Evolutionary conservation across 2,113 vertebrate genomes (phyloP).

Genomic region (Oxyruncus cristatus): DNA sequence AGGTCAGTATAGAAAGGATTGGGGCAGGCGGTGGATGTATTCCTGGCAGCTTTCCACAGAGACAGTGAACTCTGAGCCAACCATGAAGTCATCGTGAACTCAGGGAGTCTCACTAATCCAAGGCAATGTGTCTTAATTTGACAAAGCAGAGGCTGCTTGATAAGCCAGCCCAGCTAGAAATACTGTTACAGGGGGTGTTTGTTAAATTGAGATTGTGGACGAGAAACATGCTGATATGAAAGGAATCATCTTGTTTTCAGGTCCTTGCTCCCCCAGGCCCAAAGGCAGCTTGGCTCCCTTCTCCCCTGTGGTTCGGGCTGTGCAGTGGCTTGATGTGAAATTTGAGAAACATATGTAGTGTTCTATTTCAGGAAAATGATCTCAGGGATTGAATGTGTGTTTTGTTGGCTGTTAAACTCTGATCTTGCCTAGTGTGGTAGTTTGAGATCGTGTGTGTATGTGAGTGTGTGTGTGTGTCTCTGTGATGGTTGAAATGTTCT

Average conservation of each 20-base stretch:
- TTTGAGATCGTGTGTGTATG: not conserved
- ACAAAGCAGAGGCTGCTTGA: constrained; percentile 79
- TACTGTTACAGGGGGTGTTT: constrained; percentile 51
- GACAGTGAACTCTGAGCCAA: constrained; percentile 76
- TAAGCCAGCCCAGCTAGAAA: constrained; percentile 68
- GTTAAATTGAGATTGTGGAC: constrained; percentile 65
- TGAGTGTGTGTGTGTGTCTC: not conserved
- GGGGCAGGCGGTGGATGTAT: constrained; percentile 72
- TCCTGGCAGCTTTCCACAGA: constrained; percentile 77
- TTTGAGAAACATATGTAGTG: constrained; percentile 83
- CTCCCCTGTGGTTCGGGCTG: constrained; percentile 70
- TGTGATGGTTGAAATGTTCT: constrained; percentile 63
- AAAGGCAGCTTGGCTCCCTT: constrained; percentile 66
- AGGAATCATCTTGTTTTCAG: constrained; percentile 52
- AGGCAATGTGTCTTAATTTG: constrained; percentile 81
- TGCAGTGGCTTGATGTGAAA: constrained; percentile 83
- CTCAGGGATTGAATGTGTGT: constrained; percentile 77
- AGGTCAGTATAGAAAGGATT: constrained; percentile 62
- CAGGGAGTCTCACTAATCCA: constrained; percentile 79
- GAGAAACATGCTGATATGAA: constrained; percentile 59
- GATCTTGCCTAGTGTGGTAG: constrained; percentile 77
- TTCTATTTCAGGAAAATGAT: constrained; percentile 87
- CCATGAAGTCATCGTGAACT: constrained; percentile 84
- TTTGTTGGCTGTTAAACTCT: constrained; percentile 77
- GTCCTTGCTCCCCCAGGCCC: constrained; percentile 24